A percentile compares a stretch with the other conserved stretches of the same genome.
Evolutionary conservation across 2,113 vertebrate species (phyloP).

Genomic region (Bubalus kerabau): DNA sequence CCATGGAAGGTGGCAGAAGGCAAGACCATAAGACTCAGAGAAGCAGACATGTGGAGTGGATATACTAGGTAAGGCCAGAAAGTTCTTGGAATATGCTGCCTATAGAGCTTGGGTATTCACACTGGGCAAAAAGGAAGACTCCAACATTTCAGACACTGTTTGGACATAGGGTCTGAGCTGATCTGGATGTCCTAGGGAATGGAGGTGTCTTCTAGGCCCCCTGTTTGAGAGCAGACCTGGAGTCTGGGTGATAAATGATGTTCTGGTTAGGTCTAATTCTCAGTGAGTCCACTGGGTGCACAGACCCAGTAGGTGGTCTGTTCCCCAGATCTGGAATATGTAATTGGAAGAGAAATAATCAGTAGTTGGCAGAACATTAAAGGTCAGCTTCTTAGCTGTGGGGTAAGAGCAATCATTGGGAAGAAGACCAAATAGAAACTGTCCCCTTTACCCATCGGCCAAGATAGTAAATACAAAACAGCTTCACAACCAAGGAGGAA

Average conservation of each 20-base stretch:
- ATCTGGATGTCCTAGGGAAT: not conserved
- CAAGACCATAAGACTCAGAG: not conserved
- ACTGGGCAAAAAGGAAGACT: not conserved
- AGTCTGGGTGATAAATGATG: not conserved
- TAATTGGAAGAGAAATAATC: not conserved
- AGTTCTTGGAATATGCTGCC: not conserved
- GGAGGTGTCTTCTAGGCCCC: not conserved
- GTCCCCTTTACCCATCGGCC: not conserved
- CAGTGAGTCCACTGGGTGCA: not conserved
- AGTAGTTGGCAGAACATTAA: not conserved
- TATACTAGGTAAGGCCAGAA: not conserved
- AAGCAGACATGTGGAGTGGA: not conserved
- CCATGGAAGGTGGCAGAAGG: not conserved
- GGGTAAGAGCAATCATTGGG: not conserved
- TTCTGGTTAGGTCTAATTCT: not conserved
- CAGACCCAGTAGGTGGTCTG: not conserved
- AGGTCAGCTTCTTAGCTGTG: not conserved
- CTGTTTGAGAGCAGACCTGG: not conserved
- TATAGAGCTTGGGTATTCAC: not conserved
- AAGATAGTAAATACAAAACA: not conserved
- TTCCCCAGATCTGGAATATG: not conserved
- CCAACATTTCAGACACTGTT: not conserved
- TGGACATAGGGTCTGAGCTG: not conserved
- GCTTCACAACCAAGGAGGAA: not conserved
- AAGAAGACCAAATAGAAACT: not conserved